Evolutionary conservation across 2,797 vertebrate genomes (phyloP).

Genomic region (Hybognathus amarus): DNA sequence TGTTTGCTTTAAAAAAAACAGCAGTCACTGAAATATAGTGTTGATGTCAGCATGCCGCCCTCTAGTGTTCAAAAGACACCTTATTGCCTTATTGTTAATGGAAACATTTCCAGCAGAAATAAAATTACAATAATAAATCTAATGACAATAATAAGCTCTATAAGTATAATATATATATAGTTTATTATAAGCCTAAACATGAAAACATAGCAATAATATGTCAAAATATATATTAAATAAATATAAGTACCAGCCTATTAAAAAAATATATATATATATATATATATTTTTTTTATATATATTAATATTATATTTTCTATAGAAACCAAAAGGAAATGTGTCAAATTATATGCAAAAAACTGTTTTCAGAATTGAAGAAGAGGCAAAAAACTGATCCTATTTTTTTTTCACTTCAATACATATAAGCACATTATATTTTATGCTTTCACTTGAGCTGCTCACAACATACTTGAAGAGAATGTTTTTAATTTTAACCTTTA

Average conservation of each 20-base stretch:
- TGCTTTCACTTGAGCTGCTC: neutral
- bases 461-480: neutral
- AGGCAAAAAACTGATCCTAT: neutral
- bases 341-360: neutral
- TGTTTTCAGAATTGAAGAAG: neutral
- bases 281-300: too few relatives aligned
- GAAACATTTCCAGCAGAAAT: neutral
- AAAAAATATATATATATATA: too few relatives aligned
- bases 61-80: constrained; percentile 48
- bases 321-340: neutral
- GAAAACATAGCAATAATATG: neutral
- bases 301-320: neutral
- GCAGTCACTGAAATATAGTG: neutral
- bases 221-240: too few relatives aligned
- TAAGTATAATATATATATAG: too few relatives aligned
- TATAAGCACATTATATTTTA: neutral
- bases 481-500: neutral
- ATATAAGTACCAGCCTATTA: neutral
- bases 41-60: constrained; percentile 44
- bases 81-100: too few relatives aligned
- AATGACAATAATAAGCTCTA: too few relatives aligned
- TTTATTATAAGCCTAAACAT: neutral
- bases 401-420: neutral
- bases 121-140: too few relatives aligned
- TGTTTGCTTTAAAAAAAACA: constrained; percentile 13